Conservation (phyloP, 1,140 invertebrate species). For the Sarcophaga bullata region DNA sequence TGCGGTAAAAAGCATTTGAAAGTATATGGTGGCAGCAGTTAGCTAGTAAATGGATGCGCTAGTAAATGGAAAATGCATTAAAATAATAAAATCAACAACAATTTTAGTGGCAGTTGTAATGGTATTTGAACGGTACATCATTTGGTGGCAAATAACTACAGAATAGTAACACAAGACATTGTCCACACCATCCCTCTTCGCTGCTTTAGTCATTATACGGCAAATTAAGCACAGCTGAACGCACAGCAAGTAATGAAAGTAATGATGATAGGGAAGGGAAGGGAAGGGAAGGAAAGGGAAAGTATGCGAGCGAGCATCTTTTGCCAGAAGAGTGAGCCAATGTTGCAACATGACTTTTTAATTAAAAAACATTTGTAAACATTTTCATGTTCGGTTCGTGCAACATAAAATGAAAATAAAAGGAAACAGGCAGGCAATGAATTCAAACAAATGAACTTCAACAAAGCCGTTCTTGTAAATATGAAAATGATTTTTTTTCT, state of each 20-base stretch:
- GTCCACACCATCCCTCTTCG: background rate
- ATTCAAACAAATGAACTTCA: too few relatives aligned
- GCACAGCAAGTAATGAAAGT: too few relatives aligned
- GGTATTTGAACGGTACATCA: background rate
- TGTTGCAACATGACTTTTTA: conserved; percentile 7
- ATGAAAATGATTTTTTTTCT: too few relatives aligned
- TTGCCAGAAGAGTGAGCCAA: background rate
- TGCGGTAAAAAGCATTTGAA: too few relatives aligned
- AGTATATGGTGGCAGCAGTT: too few relatives aligned
- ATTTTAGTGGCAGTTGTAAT: background rate
- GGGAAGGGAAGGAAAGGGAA: background rate
- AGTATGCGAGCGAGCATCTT: background rate
- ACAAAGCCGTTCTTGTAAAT: too few relatives aligned
- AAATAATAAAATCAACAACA: conserved; percentile 2
- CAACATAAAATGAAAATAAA: too few relatives aligned
- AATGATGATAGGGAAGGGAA: too few relatives aligned
- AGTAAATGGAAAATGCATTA: conserved; percentile 24
- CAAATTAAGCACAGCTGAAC: background rate
- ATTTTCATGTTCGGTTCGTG: background rate
- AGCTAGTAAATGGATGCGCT: background rate
- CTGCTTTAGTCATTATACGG: background rate
- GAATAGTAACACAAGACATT: background rate
- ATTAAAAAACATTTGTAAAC: conserved; percentile 24
- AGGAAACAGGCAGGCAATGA: too few relatives aligned
- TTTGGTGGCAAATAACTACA: background rate